Base-by-base conservation (phyloP, 2,113 vertebrate genomes). In the Emydocephalus ijimae region DNA sequence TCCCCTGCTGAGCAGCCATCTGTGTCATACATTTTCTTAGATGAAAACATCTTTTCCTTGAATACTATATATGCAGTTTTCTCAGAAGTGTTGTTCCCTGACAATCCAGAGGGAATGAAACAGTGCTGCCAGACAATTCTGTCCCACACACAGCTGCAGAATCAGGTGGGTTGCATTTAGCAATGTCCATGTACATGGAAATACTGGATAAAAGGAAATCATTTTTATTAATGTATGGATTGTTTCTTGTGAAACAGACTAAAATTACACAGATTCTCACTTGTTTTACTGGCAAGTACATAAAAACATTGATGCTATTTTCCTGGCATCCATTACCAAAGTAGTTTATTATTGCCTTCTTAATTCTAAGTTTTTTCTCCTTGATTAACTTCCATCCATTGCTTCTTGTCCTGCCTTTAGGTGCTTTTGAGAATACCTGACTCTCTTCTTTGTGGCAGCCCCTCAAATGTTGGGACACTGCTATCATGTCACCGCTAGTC, bases 131-230 rank as follows among this genome's bases (percentile, higher is more conserved):
- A 74, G 59, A 24, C 61, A 29, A 14, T 4, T 85, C 5, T 87
- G 89, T 93, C 89, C 92, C 81, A 54, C 89, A 90, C 74, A 55
- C 89, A 93, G 92, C 81, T 93, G 92, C 64, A 86, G 92, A 61
- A 54, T 89, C 34, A 45, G 24, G 12, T 12, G 50, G 29, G 34
- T 45, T 39, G 26, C 74, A 69, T 89, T 64, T 61, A 86, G 55
- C 88, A 86, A 90, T 48, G 23, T 39, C n/a, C 6, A 39, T 34
- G 69, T 34, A 52, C 48, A 29, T 23, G 10, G 64, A 69, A n/a
- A 48, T 2, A 21, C 34, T 89, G 3, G n/a, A 7, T 57, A 89
- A n/a, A 43, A 61, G 12, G 5, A 34, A 43, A 55, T 34, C 10
- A 45, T 81, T 34, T 34, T 56, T 50, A n/a, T 61, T 74, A 21